Evolutionary conservation across 2,888 invertebrate species (phyloP), one percentile per base, ranked within the genome.

Genomic region (Hyles lineata): DNA sequence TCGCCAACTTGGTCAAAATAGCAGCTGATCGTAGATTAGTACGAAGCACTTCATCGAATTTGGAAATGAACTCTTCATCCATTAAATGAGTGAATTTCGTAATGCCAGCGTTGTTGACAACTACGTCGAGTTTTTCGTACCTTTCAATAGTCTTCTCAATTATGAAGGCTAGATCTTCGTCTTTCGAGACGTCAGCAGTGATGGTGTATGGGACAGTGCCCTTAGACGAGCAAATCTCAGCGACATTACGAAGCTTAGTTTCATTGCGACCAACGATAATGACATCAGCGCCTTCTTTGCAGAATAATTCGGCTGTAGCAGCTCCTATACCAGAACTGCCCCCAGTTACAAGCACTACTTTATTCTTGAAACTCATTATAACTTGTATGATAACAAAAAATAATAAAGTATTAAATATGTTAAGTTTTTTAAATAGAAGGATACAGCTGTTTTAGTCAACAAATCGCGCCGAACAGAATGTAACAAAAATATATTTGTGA

Each of bases 281-380:
- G 2, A 97, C 85, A 43, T 86, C 87, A 0, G 96, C 96, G 0
- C 96, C 96, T 69, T 95, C 89, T 79, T 95, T 93, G 0, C 96
- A 95, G 77, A 97, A 96, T 61, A 95, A 90, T 0, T 95, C 78
- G 0, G 96, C 96, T 0, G 96, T 95, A 0, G 95, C 96, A 0
- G 96, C 95, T 2, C 97, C 97, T 62, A 97, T 97, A 0, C 97
- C 97, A 6, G 96, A 96, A 82, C 96, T 96, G 0, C 96, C 96
- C 9, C 97, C 90, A 1, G 88, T 89, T 0, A 90, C 78, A 4
- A 90, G 72, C 0, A 89, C 86, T 0, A 88, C 87, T 83, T 88
- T 89, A 23, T 83, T 79, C 67, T 72, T 72, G 50, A 89, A 89
- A 80, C 82, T 83, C 88, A 89, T 87, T 58, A 3, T 50, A 8